Percentiles rank a stretch among this genome's conserved stretches.
phyloP scores from a whole-genome alignment of 2,797 vertebrate genomes.

The Microctenopoma stevenorrisi region DNA sequence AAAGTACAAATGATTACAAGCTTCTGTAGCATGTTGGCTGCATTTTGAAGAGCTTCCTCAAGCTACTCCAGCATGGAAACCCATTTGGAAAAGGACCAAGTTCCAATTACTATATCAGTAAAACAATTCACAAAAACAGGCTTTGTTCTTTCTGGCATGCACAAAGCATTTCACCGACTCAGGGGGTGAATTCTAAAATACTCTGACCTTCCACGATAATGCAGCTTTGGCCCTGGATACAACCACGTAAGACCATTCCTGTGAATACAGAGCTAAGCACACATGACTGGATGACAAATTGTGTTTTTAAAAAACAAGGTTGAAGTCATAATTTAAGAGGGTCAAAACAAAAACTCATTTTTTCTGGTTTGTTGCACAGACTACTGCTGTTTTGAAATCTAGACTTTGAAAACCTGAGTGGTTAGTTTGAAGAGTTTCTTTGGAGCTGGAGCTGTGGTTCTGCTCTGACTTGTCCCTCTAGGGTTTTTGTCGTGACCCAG shows the following conservation, averaged over 20 bases:
- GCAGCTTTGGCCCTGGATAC: not conserved
- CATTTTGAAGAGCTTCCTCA: conserved; percentile 11
- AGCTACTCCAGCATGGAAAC: conserved; percentile 4
- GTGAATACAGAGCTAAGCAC: no score
- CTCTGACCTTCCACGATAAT: not conserved
- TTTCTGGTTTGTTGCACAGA: no score
- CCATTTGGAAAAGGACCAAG: conserved; percentile 12
- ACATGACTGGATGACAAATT: no score
- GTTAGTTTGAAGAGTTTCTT: no score
- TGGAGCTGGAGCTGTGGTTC: no score
- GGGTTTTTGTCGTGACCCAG: no score
- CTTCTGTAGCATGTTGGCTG: conserved; percentile 8
- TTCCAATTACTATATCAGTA: conserved; percentile 14
- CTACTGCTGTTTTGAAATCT: no score
- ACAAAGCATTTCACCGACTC: not conserved
- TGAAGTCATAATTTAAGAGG: no score
- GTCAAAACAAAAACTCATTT: no score
- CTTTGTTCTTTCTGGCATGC: conserved; percentile 12
- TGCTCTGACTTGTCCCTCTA: no score
- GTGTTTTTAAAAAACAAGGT: no score
- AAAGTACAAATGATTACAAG: conserved; percentile 11
- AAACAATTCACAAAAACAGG: conserved; percentile 9
- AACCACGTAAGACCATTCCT: not conserved
- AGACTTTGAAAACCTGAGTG: no score
- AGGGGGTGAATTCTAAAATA: not conserved